Conservation (phyloP, 30 jellyfish, hydroid and myxozoan genomes). For the Clytia hemisphaerica region DNA sequence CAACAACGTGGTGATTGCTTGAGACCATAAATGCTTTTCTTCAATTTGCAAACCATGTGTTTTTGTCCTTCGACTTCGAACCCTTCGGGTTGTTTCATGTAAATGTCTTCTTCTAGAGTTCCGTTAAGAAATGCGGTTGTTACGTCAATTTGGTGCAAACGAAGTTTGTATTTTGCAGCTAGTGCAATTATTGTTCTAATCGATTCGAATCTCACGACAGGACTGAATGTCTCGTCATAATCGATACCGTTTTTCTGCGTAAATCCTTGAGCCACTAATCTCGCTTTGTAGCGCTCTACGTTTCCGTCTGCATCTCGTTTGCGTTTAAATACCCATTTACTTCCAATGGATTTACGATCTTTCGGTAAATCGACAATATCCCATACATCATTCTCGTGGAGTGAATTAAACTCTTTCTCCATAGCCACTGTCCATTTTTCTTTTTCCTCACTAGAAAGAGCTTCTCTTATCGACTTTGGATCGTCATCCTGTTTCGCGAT, state of each 20-base stretch:
- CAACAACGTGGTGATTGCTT: constrained; percentile 44
- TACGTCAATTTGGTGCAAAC: constrained; percentile 42
- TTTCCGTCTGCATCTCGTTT: too few relatives aligned
- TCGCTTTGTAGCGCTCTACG: constrained; percentile 43
- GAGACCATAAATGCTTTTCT: too few relatives aligned
- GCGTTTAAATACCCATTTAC: too few relatives aligned
- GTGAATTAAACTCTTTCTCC: constrained; percentile 30
- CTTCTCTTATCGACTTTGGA: too few relatives aligned
- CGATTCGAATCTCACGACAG: constrained; percentile 44
- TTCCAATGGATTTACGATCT: constrained; percentile 21
- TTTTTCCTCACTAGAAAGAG: too few relatives aligned
- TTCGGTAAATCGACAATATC: constrained; percentile 34
- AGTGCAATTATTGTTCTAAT: constrained; percentile 39
- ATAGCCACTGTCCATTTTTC: too few relatives aligned
- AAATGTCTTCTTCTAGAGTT: constrained; percentile 28
- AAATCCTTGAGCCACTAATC: constrained; percentile 40
- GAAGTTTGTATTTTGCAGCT: constrained; percentile 15
- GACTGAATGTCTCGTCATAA: constrained; percentile 32
- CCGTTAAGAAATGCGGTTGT: constrained; percentile 52
- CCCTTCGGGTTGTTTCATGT: constrained; percentile 66
- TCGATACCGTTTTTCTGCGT: constrained; percentile 30
- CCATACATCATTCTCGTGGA: constrained; percentile 30
- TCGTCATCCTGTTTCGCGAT: too few relatives aligned
- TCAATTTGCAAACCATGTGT: too few relatives aligned
- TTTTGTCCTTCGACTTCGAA: constrained; percentile 27